Conservation (phyloP, 1,140 invertebrate genomes). For the Zaprionus kolodkinae region DNA sequence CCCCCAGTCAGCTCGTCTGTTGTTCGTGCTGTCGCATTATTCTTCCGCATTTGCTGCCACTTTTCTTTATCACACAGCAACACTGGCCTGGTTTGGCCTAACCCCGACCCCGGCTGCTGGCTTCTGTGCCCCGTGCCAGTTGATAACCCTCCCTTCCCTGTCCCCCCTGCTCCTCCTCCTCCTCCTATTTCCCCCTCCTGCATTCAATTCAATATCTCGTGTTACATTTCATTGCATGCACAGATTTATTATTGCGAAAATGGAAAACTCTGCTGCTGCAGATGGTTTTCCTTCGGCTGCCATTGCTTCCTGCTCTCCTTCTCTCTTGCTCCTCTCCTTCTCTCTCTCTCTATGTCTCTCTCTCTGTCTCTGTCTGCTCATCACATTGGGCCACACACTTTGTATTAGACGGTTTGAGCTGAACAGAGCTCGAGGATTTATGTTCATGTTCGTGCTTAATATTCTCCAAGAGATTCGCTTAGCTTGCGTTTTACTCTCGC, state of each 20-base stretch:
- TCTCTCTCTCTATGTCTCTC: neutral
- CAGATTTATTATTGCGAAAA: slow-evolving; percentile 77
- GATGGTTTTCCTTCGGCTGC: slow-evolving; percentile 43
- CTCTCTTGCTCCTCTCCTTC: neutral
- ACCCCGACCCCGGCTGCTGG: slow-evolving; percentile 35
- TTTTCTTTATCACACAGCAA: slow-evolving; percentile 74
- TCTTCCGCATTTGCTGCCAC: slow-evolving; percentile 81
- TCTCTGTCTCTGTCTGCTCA: neutral
- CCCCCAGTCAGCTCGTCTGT: slow-evolving; percentile 38
- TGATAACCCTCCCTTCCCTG: neutral
- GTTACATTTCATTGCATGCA: slow-evolving; percentile 82
- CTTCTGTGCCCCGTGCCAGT: slow-evolving; percentile 27
- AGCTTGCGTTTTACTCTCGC: slow-evolving; percentile 9
- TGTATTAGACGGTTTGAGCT: slow-evolving; percentile 21
- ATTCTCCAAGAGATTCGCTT: slow-evolving; percentile 27
- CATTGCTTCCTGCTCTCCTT: neutral
- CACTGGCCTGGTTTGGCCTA: slow-evolving; percentile 50
- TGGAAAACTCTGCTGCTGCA: slow-evolving; percentile 53
- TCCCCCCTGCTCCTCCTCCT: too few relatives aligned
- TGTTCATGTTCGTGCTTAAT: slow-evolving; percentile 42
- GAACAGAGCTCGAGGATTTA: slow-evolving; percentile 36
- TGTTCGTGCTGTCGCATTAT: slow-evolving; percentile 83
- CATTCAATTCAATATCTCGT: slow-evolving; percentile 83
- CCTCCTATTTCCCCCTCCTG: slow-evolving; percentile 9
- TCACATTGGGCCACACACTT: slow-evolving; percentile 20